These are phyloP conservation scores for Drosophila busckii DNA, from an alignment of 1,140 invertebrate genomes.

Conservation along the genomic window DNA sequence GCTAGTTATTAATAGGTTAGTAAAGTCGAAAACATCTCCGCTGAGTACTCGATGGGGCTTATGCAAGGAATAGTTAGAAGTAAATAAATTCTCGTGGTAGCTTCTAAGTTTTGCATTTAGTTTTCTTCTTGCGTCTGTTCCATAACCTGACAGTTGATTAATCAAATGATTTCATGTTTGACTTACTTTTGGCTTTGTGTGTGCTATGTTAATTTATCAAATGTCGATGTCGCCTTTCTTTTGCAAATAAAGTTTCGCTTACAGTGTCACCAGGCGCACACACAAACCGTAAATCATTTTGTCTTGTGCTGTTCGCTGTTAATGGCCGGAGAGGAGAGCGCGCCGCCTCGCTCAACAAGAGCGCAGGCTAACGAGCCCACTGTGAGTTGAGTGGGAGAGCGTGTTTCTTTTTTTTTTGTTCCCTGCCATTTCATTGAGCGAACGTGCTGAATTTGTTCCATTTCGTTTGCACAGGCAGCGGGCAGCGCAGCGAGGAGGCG, in stretches of 20 bases:
- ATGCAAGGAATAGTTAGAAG: too few species aligned
- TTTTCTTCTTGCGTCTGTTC: neutral
- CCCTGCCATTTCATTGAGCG: constrained; percentile 18
- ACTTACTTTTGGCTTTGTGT: constrained; percentile 55
- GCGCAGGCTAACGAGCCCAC: too few species aligned
- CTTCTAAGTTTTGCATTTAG: too few species aligned
- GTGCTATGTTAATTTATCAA: constrained; percentile 71
- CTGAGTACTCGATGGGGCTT: too few species aligned
- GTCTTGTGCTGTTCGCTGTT: too few species aligned
- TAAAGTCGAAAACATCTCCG: too few species aligned
- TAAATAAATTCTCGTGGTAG: too few species aligned
- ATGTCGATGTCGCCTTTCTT: constrained; percentile 25
- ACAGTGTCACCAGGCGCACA: constrained; percentile 14
- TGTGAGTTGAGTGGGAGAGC: too few species aligned
- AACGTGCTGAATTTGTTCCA: constrained; percentile 74
- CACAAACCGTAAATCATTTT: constrained; percentile 38
- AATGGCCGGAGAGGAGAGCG: too few species aligned
- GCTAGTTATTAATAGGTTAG: too few species aligned
- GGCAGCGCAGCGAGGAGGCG: constrained; percentile 20
- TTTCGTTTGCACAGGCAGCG: constrained; percentile 61
- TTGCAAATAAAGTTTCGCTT: constrained; percentile 35
- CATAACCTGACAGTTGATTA: constrained; percentile 34
- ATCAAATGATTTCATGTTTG: constrained; percentile 72
- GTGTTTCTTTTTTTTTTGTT: constrained; percentile 24
- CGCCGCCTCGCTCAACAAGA: too few species aligned